These are phyloP conservation scores for Theonella swinhoei DNA, from an alignment of 37 sponge, comb jelly and placozoan genomes.

Conservation along the genomic window DNA sequence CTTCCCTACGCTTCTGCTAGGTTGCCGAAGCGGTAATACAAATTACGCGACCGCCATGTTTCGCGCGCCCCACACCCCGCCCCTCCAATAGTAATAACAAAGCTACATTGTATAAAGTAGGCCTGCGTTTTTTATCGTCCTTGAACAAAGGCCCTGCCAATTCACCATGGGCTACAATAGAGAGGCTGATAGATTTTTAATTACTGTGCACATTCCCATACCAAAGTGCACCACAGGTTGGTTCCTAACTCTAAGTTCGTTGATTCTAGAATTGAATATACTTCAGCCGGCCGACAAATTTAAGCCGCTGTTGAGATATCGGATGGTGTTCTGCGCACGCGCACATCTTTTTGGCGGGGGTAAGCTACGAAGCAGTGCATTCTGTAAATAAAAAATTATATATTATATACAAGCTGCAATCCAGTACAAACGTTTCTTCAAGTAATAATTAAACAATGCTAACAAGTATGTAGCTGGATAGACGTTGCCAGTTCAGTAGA, in stretches of 20 bases:
- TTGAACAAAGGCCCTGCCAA: background rate
- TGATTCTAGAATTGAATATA: too few species aligned
- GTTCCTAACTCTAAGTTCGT: too few species aligned
- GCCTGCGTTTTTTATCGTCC: conserved; percentile 5
- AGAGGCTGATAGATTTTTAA: conserved; percentile 1
- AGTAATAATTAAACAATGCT: too few species aligned
- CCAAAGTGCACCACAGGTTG: too few species aligned
- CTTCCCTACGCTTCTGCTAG: conserved; percentile 10
- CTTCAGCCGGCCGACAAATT: too few species aligned
- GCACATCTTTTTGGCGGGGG: too few species aligned
- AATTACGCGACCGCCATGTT: background rate
- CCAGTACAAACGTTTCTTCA: background rate
- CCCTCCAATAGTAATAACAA: background rate
- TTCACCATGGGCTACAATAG: background rate
- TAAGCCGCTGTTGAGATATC: too few species aligned
- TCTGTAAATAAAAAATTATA: too few species aligned
- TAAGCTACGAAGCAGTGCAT: too few species aligned
- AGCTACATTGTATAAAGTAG: background rate
- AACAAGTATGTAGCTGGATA: background rate
- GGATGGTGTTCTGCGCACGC: too few species aligned
- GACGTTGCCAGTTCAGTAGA: conserved; percentile 30
- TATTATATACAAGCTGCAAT: background rate
- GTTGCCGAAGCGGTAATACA: background rate
- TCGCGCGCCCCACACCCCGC: background rate
- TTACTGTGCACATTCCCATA: too few species aligned